phyloP scores from a whole-genome alignment of 2,113 vertebrate genomes.

The Mesoclemmys tuberculata region DNA sequence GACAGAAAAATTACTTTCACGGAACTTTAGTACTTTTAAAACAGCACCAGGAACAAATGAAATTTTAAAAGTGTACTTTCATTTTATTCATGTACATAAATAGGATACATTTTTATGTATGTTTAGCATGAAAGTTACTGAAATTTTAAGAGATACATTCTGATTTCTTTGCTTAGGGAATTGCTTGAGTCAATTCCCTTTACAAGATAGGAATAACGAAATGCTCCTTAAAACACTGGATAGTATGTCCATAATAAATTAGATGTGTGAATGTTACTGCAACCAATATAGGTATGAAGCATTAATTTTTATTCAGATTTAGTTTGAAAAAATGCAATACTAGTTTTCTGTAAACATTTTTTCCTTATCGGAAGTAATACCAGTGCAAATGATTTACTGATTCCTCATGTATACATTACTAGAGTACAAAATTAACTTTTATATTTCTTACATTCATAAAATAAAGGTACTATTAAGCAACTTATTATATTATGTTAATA shows the following conservation, averaged over 20 bases:
- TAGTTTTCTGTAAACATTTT: accelerated
- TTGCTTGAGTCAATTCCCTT: not conserved
- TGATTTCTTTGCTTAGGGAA: not conserved
- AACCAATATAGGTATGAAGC: accelerated
- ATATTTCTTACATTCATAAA: accelerated
- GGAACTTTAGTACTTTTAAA: not conserved
- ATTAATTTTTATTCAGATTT: accelerated
- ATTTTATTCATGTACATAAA: not conserved
- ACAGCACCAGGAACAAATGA: not conserved
- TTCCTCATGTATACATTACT: accelerated
- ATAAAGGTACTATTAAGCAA: accelerated
- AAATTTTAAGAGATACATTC: not conserved
- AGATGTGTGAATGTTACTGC: not conserved
- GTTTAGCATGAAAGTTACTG: not conserved
- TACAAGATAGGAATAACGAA: not conserved
- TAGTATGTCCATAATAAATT: not conserved
- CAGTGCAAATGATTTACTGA: accelerated
- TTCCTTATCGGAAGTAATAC: accelerated
- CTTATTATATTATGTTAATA: not conserved
- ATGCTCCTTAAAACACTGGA: not conserved
- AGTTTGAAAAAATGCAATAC: accelerated
- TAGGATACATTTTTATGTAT: not conserved
- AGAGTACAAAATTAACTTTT: not conserved
- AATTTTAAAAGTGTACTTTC: not conserved
- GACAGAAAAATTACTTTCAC: not conserved